These are phyloP conservation scores for Oreochromis spilurus DNA, from an alignment of 2,113 vertebrate species.

Conservation along the genomic window DNA sequence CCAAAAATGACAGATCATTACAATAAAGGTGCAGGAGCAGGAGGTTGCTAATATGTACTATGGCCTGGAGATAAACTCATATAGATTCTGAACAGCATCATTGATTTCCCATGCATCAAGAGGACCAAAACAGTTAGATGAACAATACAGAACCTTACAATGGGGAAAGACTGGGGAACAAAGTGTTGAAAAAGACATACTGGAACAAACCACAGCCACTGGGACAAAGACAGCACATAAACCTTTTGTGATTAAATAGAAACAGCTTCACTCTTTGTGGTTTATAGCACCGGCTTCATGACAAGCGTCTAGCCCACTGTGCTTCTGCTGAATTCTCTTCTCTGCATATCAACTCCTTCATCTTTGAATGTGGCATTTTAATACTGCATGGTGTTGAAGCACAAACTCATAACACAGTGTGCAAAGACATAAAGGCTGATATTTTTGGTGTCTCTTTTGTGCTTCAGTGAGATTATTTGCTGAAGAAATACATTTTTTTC, in stretches of 20 bases:
- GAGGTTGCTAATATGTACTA: constrained; percentile 62
- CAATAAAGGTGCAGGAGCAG: constrained; percentile 45
- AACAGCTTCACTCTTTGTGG: constrained; percentile 11
- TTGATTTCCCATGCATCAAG: constrained; percentile 62
- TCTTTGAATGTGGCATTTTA: constrained; percentile 46
- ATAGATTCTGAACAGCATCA: constrained; percentile 41
- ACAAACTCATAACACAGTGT: constrained; percentile 29
- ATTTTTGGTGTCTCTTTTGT: constrained; percentile 19
- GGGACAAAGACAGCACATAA: constrained; percentile 18
- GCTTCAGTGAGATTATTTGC: constrained; percentile 18
- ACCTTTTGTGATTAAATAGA: constrained; percentile 42
- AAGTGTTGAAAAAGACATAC: neutral
- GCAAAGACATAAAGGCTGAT: constrained; percentile 33
- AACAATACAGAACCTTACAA: constrained; percentile 8
- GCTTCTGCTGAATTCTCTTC: constrained; percentile 14
- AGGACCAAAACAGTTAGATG: constrained; percentile 13
- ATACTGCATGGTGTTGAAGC: constrained; percentile 5
- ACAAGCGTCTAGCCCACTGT: constrained; percentile 17
- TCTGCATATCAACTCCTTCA: constrained; percentile 48
- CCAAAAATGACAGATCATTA: constrained; percentile 68
- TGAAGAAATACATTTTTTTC: neutral
- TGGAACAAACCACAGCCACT: constrained; percentile 19
- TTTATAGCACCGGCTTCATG: neutral
- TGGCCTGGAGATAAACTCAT: constrained; percentile 56
- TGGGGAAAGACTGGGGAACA: neutral